Evolutionary conservation across 2,888 invertebrate species (phyloP).

Genomic region (Papilio gigon): DNA sequence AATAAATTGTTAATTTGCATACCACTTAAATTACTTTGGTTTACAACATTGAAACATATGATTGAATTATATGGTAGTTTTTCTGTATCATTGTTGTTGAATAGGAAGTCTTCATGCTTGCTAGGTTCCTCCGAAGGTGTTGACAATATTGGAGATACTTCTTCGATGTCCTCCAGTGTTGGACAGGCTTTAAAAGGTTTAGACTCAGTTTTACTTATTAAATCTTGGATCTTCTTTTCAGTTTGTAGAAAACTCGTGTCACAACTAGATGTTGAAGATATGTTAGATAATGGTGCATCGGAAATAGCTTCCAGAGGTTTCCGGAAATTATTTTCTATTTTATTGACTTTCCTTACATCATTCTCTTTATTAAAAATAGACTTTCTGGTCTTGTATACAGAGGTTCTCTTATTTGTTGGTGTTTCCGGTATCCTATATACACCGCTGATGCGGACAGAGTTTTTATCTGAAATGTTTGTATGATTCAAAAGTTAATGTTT

Average conservation of each 20-base stretch:
- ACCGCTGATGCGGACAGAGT: conserved; percentile 67
- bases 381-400: conserved; percentile 53
- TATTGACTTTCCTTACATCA: conserved; percentile 45
- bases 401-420: conserved; percentile 55
- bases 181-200: conserved; percentile 50
- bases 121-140: conserved; percentile 72
- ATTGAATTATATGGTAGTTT: conserved; percentile 60
- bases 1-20: conserved; percentile 61
- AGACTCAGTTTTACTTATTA: conserved; percentile 56
- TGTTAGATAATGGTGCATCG: conserved; percentile 64
- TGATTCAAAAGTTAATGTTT: background rate
- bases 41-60: conserved; percentile 64
- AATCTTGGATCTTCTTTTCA: conserved; percentile 68
- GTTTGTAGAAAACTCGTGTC: conserved; percentile 72
- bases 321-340: conserved; percentile 45
- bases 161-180: conserved; percentile 61
- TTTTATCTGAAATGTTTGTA: conserved; percentile 54
- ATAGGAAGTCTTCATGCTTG: conserved; percentile 64
- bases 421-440: conserved; percentile 67
- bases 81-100: conserved; percentile 61
- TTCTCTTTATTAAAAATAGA: conserved; percentile 67
- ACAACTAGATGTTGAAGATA: conserved; percentile 67
- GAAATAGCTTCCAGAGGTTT: conserved; percentile 45
- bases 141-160: conserved; percentile 65
- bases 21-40: conserved; percentile 50